Conservation (phyloP, 2,113 vertebrate species). For the Cacatua alba region DNA sequence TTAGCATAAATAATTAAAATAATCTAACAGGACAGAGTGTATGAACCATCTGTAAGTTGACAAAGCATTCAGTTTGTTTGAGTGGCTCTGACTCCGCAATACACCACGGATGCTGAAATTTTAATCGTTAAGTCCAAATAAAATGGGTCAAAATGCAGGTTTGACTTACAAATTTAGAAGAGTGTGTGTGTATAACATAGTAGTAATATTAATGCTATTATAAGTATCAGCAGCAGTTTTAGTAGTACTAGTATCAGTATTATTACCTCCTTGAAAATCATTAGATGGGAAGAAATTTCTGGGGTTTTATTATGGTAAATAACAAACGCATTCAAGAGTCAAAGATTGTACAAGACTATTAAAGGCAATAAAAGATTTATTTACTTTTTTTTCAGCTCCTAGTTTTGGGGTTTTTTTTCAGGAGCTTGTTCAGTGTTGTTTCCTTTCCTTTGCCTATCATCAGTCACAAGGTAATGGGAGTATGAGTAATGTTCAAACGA, state of each 20-base stretch:
- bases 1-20: not conserved
- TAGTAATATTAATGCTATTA: not conserved
- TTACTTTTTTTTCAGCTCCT: not conserved
- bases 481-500: not conserved
- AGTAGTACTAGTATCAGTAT: not conserved
- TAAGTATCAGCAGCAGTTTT: not conserved
- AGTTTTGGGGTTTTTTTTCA: not conserved
- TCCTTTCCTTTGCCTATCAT: not conserved
- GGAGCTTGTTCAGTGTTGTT: not conserved
- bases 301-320: not conserved
- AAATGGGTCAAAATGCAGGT: not conserved
- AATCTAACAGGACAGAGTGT: not conserved
- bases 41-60: not conserved
- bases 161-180: not conserved
- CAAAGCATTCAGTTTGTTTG: not conserved
- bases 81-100: not conserved
- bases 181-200: not conserved
- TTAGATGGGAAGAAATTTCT: not conserved
- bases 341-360: not conserved
- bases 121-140: not conserved
- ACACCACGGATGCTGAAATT: not conserved
- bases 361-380: not conserved
- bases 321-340: not conserved
- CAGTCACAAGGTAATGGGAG: not conserved
- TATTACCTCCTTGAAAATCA: not conserved